Percentiles rank a stretch among this genome's conserved stretches.
Conservation (phyloP, 2,113 vertebrate genomes). For the Bubo blakistoni region DNA sequence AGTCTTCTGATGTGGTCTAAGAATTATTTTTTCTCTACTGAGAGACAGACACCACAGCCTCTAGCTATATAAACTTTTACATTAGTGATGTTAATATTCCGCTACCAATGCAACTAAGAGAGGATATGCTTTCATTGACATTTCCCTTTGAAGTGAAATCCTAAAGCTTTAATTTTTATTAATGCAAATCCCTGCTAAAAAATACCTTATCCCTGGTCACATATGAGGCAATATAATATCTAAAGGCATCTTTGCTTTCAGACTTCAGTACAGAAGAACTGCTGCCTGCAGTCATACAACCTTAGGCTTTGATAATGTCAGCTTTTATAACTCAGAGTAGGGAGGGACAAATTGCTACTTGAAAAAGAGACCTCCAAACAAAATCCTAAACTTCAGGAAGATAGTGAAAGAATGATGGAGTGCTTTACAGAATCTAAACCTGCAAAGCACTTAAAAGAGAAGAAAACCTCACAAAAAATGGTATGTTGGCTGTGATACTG, state of each 20-base stretch:
- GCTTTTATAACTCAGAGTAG: neutral
- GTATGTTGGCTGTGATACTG: neutral
- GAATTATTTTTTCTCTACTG: conserved; percentile 7
- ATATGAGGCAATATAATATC: neutral
- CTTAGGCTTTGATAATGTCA: neutral
- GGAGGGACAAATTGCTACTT: neutral
- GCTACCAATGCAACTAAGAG: conserved; percentile 18
- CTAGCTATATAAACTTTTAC: conserved; percentile 10
- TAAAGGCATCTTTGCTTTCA: conserved; percentile 32
- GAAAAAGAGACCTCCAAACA: neutral
- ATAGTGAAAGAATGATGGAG: neutral
- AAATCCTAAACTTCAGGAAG: neutral
- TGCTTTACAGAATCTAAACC: neutral
- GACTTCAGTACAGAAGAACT: neutral
- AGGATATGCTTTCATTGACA: conserved; percentile 24
- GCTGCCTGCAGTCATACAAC: neutral
- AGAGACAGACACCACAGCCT: neutral
- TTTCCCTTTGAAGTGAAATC: conserved; percentile 61
- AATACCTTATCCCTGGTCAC: conserved; percentile 39
- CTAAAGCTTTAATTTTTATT: conserved; percentile 58
- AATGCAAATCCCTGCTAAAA: conserved; percentile 50
- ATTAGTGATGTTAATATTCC: conserved; percentile 18
- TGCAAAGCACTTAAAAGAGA: neutral
- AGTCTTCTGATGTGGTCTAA: neutral
- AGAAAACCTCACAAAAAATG: neutral